Evolutionary conservation across 2,113 vertebrate genomes (phyloP).

Genomic region (Myotis yumanensis): DNA sequence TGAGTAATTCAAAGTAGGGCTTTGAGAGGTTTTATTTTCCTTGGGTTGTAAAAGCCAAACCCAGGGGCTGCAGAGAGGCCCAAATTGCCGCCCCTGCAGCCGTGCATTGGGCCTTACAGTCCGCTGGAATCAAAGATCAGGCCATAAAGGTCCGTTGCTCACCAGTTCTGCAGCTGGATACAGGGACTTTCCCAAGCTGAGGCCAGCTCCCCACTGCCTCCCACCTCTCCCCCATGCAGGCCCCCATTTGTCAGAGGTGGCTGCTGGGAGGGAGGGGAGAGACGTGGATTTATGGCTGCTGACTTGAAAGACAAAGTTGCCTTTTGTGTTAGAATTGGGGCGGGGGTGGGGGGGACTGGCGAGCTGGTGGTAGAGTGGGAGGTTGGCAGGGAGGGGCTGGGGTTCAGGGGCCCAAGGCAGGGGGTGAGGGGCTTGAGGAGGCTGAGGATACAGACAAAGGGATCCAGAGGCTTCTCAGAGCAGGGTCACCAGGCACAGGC

Average conservation of each 20-base stretch:
- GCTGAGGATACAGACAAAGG: constrained; percentile 42
- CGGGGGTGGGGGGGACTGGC: not conserved
- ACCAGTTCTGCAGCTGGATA: not conserved
- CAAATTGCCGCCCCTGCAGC: not conserved
- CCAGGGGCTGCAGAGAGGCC: not conserved
- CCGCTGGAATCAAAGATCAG: constrained; percentile 57
- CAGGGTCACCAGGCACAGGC: constrained; percentile 54
- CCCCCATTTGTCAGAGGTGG: constrained; percentile 69
- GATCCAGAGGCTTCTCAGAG: constrained; percentile 35
- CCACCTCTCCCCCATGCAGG: not conserved
- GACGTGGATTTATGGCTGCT: constrained; percentile 73
- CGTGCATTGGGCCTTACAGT: not conserved
- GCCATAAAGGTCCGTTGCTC: constrained; percentile 58
- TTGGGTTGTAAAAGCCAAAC: constrained; percentile 30
- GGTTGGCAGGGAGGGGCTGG: constrained; percentile 33
- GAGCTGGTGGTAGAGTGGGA: constrained; percentile 57
- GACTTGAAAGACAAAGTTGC: constrained; percentile 79
- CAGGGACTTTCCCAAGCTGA: constrained; percentile 59
- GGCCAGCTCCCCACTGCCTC: not conserved
- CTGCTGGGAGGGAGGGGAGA: constrained; percentile 41
- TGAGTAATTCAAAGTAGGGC: not conserved
- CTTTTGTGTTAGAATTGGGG: constrained; percentile 74
- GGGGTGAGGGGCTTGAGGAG: not conserved
- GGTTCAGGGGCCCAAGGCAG: constrained; percentile 41
- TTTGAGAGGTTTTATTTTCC: constrained; percentile 24